Evolutionary conservation across 2,113 vertebrate genomes (phyloP).

Genomic region (Hiodon alosoides): DNA sequence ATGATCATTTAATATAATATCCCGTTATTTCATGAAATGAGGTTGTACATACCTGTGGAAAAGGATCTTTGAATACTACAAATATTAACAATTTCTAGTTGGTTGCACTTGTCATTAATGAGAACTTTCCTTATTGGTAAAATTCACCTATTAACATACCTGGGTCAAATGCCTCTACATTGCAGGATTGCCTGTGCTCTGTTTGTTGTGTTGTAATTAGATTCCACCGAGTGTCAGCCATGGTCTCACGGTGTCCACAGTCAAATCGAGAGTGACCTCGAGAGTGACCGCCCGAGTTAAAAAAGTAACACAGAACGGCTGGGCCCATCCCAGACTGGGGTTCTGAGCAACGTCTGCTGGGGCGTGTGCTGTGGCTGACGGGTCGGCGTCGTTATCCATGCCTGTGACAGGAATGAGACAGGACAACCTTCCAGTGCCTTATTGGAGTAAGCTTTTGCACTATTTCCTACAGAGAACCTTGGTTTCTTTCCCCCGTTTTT

Average conservation of each 20-base stretch:
- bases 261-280: background rate
- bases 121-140: background rate
- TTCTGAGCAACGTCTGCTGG: background rate
- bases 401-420: slow-evolving; percentile 8
- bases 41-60: background rate
- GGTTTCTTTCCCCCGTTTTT: background rate
- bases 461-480: slow-evolving; percentile 13
- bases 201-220: background rate
- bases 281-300: background rate
- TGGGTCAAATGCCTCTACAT: background rate
- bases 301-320: background rate
- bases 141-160: background rate
- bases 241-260: background rate
- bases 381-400: background rate
- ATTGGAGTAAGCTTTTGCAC: slow-evolving; percentile 26
- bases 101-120: background rate
- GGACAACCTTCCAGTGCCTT: slow-evolving; percentile 16
- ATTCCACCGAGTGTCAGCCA: background rate
- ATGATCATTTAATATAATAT: too few species aligned
- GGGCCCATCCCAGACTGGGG: background rate
- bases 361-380: background rate
- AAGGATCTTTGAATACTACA: background rate
- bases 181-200: background rate
- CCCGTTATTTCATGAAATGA: too few species aligned
- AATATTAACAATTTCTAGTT: background rate